phyloP scores from a whole-genome alignment of 2,888 invertebrate genomes.

The Augiades crinisus region DNA sequence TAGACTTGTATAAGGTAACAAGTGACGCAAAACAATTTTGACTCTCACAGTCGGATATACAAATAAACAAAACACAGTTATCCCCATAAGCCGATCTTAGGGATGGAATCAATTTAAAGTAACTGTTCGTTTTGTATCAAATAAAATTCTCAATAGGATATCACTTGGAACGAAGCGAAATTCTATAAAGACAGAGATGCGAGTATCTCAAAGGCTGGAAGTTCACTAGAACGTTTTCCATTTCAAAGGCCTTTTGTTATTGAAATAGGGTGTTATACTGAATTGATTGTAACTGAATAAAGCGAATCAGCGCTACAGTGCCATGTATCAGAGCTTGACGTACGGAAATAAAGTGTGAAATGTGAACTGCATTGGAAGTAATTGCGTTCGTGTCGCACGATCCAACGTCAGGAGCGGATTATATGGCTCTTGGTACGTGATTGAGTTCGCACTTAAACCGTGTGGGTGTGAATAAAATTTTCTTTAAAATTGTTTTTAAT shows the following conservation, averaged over 20 bases:
- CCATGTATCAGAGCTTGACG: slow-evolving; percentile 31
- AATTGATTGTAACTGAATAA: slow-evolving; percentile 38
- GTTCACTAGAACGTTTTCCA: slow-evolving; percentile 33
- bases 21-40: too few species aligned
- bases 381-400: slow-evolving; percentile 58
- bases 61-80: background rate
- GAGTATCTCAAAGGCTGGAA: slow-evolving; percentile 30
- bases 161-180: slow-evolving; percentile 11
- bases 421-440: slow-evolving; percentile 33
- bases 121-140: slow-evolving; percentile 11
- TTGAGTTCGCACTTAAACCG: slow-evolving; percentile 24
- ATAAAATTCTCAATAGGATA: slow-evolving; percentile 12
- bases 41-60: too few species aligned
- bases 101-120: slow-evolving; percentile 1
- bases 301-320: slow-evolving; percentile 31
- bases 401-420: slow-evolving; percentile 29
- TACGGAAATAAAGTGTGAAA: slow-evolving; percentile 44
- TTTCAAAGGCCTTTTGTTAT: slow-evolving; percentile 31
- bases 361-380: slow-evolving; percentile 46
- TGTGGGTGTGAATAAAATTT: background rate
- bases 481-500: slow-evolving; percentile 9
- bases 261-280: slow-evolving; percentile 33
- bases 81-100: background rate
- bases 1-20: too few species aligned
- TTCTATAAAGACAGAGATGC: slow-evolving; percentile 25